These are phyloP conservation scores for Clupea harengus DNA, from an alignment of 2,113 vertebrate genomes.

Conservation along the genomic window DNA sequence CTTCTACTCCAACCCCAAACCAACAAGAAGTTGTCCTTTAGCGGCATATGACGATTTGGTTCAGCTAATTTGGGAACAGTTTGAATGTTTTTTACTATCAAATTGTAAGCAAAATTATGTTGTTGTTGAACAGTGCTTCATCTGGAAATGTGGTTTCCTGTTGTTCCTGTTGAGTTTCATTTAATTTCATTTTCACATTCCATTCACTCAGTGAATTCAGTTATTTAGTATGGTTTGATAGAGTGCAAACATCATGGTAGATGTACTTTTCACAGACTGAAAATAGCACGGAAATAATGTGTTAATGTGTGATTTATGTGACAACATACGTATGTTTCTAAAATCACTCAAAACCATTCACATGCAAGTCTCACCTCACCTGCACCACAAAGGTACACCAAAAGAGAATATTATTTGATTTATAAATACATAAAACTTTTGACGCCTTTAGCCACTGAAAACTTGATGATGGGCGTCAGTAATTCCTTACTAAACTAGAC, in stretches of 20 bases:
- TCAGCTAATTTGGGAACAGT: background rate
- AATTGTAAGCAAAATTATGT: background rate
- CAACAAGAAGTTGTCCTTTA: too few species aligned
- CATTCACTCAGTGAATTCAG: background rate
- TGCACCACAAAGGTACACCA: background rate
- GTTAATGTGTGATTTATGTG: background rate
- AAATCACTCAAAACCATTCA: background rate
- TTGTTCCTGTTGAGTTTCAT: background rate
- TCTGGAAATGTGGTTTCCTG: background rate
- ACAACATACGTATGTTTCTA: background rate
- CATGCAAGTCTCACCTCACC: background rate
- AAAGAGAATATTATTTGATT: background rate
- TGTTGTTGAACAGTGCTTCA: background rate
- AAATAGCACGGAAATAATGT: background rate
- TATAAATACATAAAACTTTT: background rate
- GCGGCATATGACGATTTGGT: background rate
- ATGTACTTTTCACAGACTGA: background rate
- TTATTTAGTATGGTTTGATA: background rate
- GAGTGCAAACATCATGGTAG: background rate
- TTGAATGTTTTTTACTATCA: constrained; percentile 1
- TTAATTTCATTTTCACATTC: background rate
- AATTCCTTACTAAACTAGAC: too few species aligned
- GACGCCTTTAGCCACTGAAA: background rate
- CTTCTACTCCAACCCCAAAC: too few species aligned
- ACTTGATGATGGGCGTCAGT: background rate